Conservation (phyloP, 2,113 vertebrate species). For the Paralichthys olivaceus region DNA sequence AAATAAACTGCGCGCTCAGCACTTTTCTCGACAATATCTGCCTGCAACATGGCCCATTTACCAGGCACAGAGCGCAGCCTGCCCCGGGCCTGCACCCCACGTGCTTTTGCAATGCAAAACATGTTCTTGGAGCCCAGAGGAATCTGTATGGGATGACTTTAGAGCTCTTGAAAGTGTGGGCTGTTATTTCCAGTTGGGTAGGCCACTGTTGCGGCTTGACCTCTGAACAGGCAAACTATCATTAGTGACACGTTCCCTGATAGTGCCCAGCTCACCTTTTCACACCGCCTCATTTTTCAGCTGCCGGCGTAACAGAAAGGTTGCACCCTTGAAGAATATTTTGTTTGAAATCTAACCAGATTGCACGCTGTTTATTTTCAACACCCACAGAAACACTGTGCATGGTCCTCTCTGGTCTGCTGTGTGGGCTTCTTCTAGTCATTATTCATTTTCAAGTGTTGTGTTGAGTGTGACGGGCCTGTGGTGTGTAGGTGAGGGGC, state of each 20-base stretch:
- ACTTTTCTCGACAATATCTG: conserved; percentile 37
- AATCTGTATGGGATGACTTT: conserved; percentile 27
- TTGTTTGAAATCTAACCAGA: conserved; percentile 34
- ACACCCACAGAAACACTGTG: conserved; percentile 34
- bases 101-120: conserved; percentile 44
- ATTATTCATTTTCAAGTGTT: conserved; percentile 68
- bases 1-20: conserved; percentile 46
- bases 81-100: conserved; percentile 21
- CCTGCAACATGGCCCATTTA: conserved; percentile 52
- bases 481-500: conserved; percentile 49
- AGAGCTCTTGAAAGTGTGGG: conserved; percentile 40
- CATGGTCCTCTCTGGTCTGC: conserved; percentile 25
- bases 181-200: conserved; percentile 26
- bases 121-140: conserved; percentile 24
- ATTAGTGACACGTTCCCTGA: conserved; percentile 36
- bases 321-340: conserved; percentile 22
- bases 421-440: conserved; percentile 61
- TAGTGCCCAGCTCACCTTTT: conserved; percentile 35
- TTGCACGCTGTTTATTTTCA: conserved; percentile 13
- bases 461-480: conserved; percentile 57
- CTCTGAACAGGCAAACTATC: conserved; percentile 44
- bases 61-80: conserved; percentile 13
- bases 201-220: conserved; percentile 22
- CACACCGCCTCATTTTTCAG: conserved; percentile 15
- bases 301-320: conserved; percentile 1